Base-by-base conservation (phyloP, 1,140 invertebrate species). In the Calycopis cecrops region DNA sequence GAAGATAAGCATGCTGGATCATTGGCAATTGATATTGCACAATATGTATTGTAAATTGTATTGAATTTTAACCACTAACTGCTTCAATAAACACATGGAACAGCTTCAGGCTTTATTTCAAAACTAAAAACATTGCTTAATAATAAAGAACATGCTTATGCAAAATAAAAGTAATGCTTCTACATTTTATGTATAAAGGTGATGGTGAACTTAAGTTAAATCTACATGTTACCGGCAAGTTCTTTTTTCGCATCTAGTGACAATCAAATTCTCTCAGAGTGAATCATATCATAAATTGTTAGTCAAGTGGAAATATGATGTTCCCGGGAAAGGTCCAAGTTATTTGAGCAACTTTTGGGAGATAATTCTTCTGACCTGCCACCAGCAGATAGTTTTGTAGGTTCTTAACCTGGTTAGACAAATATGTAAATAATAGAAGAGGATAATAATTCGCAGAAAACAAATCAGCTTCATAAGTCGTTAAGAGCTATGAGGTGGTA, bases 111-210 rank as follows among this genome's bases (percentile, higher is more conserved):
- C 12, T 50, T 34, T 17, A 33, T n/a, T 35, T 34, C 12, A 35
- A 35, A 50, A 18, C 14, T 50, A 50, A 14, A 11, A 48, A 47
- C 12, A 28, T 50, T 50, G 48, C 48, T 50, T 50, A 50, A 35
- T n/a, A 50, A 35, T 35, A 50, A 33, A 12, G 12, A 42, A 42
- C 40, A 42, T 28, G 48, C 48, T 50, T 50, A 35, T 35, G 35
- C 8, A 33, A 49, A 49, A 48, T 11, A 50, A 50, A 50, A 18
- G 10, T 50, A 35, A 10, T 11, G 35, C 48, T 35, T 50, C 48
- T 35, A 50, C 14, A 50, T 14, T 7, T 4, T 8, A 12, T 42
- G 12, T 42, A 42, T 16, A 42, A 42, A 16, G 17, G 40, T 42
- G 8, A 35, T 10, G 7, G 17, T 14, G 9, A 35, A 33, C 35